phyloP scores from a whole-genome alignment of 2,888 invertebrate genomes.

The Thumatha senex region DNA sequence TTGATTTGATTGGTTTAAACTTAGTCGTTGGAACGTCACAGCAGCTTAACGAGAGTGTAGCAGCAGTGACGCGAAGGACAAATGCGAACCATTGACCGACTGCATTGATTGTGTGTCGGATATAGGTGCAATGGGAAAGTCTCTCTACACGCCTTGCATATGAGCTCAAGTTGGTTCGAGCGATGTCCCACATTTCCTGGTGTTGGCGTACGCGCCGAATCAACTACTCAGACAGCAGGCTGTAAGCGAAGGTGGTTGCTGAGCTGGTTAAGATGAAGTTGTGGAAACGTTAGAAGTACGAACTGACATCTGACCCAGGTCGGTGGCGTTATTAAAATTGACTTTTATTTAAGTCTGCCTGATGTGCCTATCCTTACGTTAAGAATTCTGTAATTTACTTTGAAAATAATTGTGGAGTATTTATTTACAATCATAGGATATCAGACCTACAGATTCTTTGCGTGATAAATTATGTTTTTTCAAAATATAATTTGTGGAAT shows the following conservation, averaged over 20 bases:
- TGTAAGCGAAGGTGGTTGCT: not conserved
- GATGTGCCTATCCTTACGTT: constrained; percentile 2
- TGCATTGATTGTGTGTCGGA: too few species aligned
- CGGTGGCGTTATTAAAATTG: not conserved
- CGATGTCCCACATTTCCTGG: not conserved
- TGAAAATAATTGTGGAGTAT: not conserved
- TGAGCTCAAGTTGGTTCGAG: not conserved
- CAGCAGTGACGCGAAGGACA: not conserved
- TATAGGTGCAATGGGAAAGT: not conserved
- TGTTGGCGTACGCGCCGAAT: not conserved
- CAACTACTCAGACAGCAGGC: not conserved
- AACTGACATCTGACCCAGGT: not conserved
- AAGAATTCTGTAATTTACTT: not conserved
- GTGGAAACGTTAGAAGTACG: not conserved
- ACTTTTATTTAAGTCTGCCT: not conserved
- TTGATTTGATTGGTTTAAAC: not conserved
- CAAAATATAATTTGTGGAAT: constrained; percentile 3
- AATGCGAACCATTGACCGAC: not conserved
- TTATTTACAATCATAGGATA: too few species aligned
- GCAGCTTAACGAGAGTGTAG: not conserved
- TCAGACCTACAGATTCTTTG: not conserved
- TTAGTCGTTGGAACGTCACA: not conserved
- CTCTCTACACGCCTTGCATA: not conserved
- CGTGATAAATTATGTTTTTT: constrained; percentile 5
- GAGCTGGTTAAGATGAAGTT: not conserved